A percentile compares a stretch with the other conserved stretches of the same genome.
phyloP scores from a whole-genome alignment of 2,113 vertebrate species.

The Deroptyus accipitrinus region DNA sequence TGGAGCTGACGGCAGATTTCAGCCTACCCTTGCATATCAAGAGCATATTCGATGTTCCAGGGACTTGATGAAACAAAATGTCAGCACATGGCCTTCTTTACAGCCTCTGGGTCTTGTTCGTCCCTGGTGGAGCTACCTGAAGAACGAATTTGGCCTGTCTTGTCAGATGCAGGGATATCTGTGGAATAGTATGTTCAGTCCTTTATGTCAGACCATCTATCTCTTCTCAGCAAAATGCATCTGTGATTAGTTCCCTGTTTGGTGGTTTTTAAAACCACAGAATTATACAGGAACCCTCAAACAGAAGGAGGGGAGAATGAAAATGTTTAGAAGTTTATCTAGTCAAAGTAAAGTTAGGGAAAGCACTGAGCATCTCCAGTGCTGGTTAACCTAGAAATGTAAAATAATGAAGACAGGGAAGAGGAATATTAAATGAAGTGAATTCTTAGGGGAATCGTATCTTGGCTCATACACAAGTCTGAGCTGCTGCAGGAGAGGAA shows the following conservation, averaged over 20 bases:
- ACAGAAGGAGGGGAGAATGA: neutral
- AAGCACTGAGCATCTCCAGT: conserved; percentile 29
- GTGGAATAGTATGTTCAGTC: neutral
- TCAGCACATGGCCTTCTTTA: neutral
- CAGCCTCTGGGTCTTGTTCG: neutral
- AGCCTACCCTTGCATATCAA: conserved; percentile 47
- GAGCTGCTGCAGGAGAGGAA: neutral
- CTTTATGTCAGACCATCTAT: conserved; percentile 31
- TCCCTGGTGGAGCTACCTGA: neutral
- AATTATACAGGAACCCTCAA: neutral
- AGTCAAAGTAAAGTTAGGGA: conserved; percentile 14
- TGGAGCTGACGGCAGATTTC: conserved; percentile 60
- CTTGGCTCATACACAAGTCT: conserved; percentile 6
- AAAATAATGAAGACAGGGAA: conserved; percentile 28
- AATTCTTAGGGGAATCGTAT: conserved; percentile 25
- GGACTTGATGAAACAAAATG: conserved; percentile 12
- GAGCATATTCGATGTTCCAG: conserved; percentile 31
- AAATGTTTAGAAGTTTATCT: neutral
- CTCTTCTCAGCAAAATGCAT: conserved; percentile 15
- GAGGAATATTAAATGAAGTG: conserved; percentile 32
- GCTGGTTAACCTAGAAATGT: conserved; percentile 48
- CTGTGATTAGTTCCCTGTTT: neutral
- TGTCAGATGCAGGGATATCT: conserved; percentile 5
- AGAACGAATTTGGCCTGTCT: conserved; percentile 5
- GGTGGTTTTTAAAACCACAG: neutral